These are phyloP conservation scores for Aphelinus certus DNA, from an alignment of 1,140 invertebrate species.

Conservation along the genomic window DNA sequence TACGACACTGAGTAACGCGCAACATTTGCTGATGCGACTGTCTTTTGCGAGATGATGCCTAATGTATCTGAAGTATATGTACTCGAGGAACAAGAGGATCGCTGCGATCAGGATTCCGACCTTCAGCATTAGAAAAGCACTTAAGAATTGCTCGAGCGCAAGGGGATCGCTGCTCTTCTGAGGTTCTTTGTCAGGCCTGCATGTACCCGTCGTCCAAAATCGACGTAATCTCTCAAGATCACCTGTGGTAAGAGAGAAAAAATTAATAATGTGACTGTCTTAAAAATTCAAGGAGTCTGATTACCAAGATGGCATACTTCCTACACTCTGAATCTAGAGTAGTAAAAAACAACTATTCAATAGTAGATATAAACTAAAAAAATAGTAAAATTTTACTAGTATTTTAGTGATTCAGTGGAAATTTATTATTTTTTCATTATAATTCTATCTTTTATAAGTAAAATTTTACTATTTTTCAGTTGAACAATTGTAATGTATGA, in stretches of 20 bases:
- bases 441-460: too few species aligned
- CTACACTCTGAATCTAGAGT: too few species aligned
- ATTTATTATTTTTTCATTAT: not conserved
- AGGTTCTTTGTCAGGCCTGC: constrained; percentile 91
- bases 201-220: constrained; percentile 95
- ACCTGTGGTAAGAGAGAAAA: constrained; percentile 62
- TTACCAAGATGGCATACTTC: too few species aligned
- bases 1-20: constrained; percentile 88
- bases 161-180: constrained; percentile 91
- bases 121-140: constrained; percentile 94
- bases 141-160: constrained; percentile 96
- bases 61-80: constrained; percentile 93
- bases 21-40: constrained; percentile 89
- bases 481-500: too few species aligned
- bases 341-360: too few species aligned
- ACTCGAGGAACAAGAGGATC: constrained; percentile 86
- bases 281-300: too few species aligned
- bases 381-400: too few species aligned
- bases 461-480: too few species aligned
- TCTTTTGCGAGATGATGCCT: constrained; percentile 88
- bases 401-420: not conserved
- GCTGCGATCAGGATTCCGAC: constrained; percentile 90
- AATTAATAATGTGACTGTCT: too few species aligned
- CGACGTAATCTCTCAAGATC: constrained; percentile 92
- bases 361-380: too few species aligned